Conservation (phyloP, 30 jellyfish, hydroid and myxozoan species). For the Hydra vulgaris region DNA sequence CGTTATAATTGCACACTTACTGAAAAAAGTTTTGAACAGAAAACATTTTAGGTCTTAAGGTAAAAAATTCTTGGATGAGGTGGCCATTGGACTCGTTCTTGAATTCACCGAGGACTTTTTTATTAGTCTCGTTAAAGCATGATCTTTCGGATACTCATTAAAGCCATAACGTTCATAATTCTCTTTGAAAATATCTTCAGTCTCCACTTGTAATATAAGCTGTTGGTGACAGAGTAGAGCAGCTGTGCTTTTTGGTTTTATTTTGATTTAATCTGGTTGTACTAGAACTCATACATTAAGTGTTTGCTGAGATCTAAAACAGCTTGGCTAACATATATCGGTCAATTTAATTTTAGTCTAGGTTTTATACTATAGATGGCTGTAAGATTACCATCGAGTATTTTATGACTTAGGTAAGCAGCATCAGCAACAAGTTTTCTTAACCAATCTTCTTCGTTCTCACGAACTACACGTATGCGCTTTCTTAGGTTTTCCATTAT, state of each 20-base stretch:
- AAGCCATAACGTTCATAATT: neutral
- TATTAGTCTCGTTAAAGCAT: neutral
- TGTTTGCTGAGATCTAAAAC: neutral
- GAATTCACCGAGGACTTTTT: neutral
- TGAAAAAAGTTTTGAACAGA: too few relatives aligned
- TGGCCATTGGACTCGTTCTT: too few relatives aligned
- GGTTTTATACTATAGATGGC: neutral
- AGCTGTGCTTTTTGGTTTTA: too few relatives aligned
- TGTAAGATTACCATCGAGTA: neutral
- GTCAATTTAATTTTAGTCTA: too few relatives aligned
- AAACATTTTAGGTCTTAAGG: too few relatives aligned
- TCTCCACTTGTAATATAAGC: too few relatives aligned
- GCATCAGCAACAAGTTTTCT: neutral
- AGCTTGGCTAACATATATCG: neutral
- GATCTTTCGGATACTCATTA: neutral
- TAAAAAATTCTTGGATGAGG: too few relatives aligned
- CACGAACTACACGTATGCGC: neutral
- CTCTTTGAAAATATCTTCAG: too few relatives aligned
- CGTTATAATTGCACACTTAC: neutral
- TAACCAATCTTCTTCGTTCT: neutral
- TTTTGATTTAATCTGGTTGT: too few relatives aligned
- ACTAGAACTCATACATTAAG: neutral
- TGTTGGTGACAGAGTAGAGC: too few relatives aligned
- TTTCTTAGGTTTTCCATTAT: constrained; percentile 55
- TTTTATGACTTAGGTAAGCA: neutral